Conservation (phyloP, 2,113 vertebrate species). For the Scomber japonicus region DNA sequence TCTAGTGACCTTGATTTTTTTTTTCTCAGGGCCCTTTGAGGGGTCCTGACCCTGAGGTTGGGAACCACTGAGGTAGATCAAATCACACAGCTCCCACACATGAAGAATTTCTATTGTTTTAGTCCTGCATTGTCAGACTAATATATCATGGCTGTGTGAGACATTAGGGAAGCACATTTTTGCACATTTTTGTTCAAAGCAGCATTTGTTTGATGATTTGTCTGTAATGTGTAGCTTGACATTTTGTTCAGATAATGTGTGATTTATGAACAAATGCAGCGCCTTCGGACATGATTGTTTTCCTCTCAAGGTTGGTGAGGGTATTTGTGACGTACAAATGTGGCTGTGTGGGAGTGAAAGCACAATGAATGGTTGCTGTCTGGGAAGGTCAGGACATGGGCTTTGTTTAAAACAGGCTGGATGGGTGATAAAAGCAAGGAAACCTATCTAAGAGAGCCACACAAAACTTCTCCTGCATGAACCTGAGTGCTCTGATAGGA, state of each 20-base stretch:
- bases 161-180: neutral
- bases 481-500: neutral
- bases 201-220: neutral
- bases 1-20: too few species aligned
- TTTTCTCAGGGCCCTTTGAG: neutral
- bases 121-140: neutral
- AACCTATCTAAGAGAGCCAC: neutral
- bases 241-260: neutral
- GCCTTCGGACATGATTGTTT: constrained; percentile 14
- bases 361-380: constrained; percentile 45
- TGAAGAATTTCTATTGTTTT: neutral
- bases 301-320: constrained; percentile 41
- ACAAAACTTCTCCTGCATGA: constrained; percentile 2
- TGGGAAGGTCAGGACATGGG: constrained; percentile 11
- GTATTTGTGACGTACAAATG: constrained; percentile 24
- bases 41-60: neutral
- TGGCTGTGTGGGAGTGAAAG: constrained; percentile 34
- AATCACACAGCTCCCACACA: neutral
- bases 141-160: neutral
- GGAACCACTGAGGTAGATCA: neutral
- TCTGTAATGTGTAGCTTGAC: neutral
- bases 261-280: constrained; percentile 26
- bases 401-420: constrained; percentile 53
- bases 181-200: too few species aligned
- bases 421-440: neutral